A percentile compares a stretch with the other conserved stretches of the same genome.
Conservation (phyloP, 1,140 invertebrate genomes). For the Procambarus clarkii region DNA sequence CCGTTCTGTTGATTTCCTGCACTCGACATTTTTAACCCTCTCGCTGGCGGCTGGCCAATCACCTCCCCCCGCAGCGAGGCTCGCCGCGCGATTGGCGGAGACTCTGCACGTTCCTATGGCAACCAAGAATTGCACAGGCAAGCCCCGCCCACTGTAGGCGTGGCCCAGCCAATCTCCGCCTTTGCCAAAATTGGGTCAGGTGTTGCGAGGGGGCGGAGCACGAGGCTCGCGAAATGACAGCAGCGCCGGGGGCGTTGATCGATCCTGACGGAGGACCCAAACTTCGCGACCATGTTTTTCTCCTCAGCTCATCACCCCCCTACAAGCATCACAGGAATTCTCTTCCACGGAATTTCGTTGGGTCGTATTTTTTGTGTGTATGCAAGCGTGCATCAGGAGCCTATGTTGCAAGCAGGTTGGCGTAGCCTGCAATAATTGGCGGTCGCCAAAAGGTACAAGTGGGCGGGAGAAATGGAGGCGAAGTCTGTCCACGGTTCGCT, state of each 20-base stretch:
- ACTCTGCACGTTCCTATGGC: conserved; percentile 69
- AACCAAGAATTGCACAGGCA: conserved; percentile 64
- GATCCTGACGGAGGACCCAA: conserved; percentile 46
- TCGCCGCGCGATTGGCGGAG: conserved; percentile 40
- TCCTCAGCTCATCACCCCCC: conserved; percentile 18
- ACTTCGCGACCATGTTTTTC: conserved; percentile 44
- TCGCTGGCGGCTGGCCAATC: conserved; percentile 67
- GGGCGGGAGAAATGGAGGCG: conserved; percentile 48
- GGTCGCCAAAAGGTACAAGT: conserved; percentile 41
- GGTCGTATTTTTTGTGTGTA: neutral
- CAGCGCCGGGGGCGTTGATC: conserved; percentile 24
- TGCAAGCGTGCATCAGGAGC: neutral
- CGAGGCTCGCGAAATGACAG: conserved; percentile 65
- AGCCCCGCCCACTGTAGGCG: conserved; percentile 63
- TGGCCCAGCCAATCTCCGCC: conserved; percentile 67
- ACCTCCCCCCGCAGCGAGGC: conserved; percentile 41
- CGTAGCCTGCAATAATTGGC: conserved; percentile 24
- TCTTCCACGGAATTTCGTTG: neutral
- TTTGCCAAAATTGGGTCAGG: conserved; percentile 71
- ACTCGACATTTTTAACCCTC: conserved; percentile 71
- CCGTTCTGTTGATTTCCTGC: conserved; percentile 68
- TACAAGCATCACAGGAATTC: conserved; percentile 31
- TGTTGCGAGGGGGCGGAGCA: conserved; percentile 68
- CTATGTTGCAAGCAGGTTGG: neutral
- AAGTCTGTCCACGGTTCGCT: neutral